Base-by-base conservation (phyloP, 2,113 vertebrate genomes). In the Pimephales promelas region DNA sequence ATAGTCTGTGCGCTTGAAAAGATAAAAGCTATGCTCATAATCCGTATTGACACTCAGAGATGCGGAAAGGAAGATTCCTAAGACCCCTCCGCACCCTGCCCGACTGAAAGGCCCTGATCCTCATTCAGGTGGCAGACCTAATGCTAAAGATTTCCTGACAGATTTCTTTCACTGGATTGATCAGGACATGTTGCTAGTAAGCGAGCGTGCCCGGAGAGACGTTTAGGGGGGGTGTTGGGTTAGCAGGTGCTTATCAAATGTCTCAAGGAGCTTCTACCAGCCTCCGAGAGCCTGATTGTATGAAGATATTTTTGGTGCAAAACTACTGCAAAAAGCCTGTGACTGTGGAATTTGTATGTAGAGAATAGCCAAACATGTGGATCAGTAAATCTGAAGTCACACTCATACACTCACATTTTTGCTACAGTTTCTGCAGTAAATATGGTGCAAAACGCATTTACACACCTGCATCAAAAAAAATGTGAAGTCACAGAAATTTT, bases 61-160 rank as follows among this genome's bases (percentile, higher is more conserved):
- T 91, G 92, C 88, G 88, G 91, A 91, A 92, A 94, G 91, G 90
- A 91, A 90, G 91, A 90, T 85, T 90, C 90, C 91, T 94, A 92
- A 95, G 89, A 92, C 93, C 91, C 91, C 45, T 86, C 89, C 71
- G 89, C 80, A 88, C 93, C 92, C 92, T 90, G 89, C 88, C 90
- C 91, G 88, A 40, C 86, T 88, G 87, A 93, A 91, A 87, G 87
- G 88, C 83, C 91, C 92, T 92, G 91, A 92, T 92, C 92, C 92
- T 84, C 85, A 89, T 90, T 93, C 91, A 88, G 89, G 85, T 81
- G 84, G 82, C 79, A 90, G 92, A 90, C 90, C 93, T 93, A 92
- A 93, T 91, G 93, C 92, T 92, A 93, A 92, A 94, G 94, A 94
- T 95, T 94, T 94, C 92, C 92, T 91, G 92, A 93, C 92, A 92